Evolutionary conservation across 2,888 invertebrate species (phyloP), one percentile per base, ranked within the genome.

Genomic region (Candidula unifasciata): DNA sequence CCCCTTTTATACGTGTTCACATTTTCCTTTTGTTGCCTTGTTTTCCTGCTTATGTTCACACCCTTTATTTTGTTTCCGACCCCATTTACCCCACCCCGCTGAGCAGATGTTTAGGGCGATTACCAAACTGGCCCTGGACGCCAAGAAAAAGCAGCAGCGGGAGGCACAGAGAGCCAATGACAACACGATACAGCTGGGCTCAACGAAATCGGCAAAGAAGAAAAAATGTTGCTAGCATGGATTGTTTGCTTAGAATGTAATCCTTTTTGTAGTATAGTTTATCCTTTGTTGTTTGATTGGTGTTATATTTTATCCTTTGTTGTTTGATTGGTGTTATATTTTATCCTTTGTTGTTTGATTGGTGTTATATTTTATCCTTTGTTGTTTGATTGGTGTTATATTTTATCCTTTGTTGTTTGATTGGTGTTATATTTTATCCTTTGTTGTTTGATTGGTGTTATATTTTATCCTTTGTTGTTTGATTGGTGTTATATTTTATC

Each of bases 101-200:
- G 76, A 44, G 69, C 93, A 96, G 96, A 96, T 96, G 96, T 96
- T 96, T 93, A 95, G 95, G 94, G 95, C 95, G 89, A 95, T 96
- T 90, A 96, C 96, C 85, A 95, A 96, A 89, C 96, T 97, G 95
- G 98, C 98, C 89, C 95, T 98, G 93, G 95, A 96, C 93, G 96
- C 96, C 87, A 98, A 98, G 95, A 95, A 96, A 94, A 91, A 91
- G 87, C 91, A 92, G 88, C 91, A 90, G 87, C 89, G 88, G 78
- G 89, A 89, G 79, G 89, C 87, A 24, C 84, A 84, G 84, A 84
- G 35, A 35, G 35, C 74, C 35, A 80, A 64, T 24, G 84, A 84
- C 54, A 80, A 74, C 74, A 80, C 80, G 18, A 84, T 84, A 74
- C 80, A 80, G 8, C 66, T 84, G 10, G 68, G 80, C 10, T 13